Percentiles rank a stretch among this genome's conserved stretches.
Conservation (phyloP, 2,888 invertebrate species). For the Terebella lapidaria region DNA sequence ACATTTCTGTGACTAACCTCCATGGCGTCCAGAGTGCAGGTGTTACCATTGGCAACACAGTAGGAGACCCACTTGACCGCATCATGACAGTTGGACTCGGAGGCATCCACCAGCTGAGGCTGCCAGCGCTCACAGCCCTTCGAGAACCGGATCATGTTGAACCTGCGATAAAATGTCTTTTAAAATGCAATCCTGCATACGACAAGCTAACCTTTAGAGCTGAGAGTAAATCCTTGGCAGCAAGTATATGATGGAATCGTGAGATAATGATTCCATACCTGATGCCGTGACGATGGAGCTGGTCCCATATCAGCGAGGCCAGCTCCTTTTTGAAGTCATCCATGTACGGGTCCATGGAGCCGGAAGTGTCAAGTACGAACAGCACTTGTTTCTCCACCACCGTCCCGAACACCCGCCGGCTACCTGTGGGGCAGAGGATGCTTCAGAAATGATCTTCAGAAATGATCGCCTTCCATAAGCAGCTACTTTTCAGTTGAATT, state of each 20-base stretch:
- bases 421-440: too few relatives aligned
- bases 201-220: not conserved
- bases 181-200: too few relatives aligned
- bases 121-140: constrained; percentile 44
- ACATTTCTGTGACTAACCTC: constrained; percentile 34
- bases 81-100: constrained; percentile 50
- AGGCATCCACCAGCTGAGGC: constrained; percentile 36
- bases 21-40: constrained; percentile 52
- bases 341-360: constrained; percentile 52
- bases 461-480: too few relatives aligned
- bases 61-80: constrained; percentile 49
- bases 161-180: constrained; percentile 34
- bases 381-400: constrained; percentile 46
- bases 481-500: too few relatives aligned
- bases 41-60: constrained; percentile 49
- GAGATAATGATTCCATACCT: constrained; percentile 29
- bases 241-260: not conserved
- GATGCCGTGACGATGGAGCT: constrained; percentile 43
- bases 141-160: constrained; percentile 51
- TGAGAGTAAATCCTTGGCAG: not conserved
- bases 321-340: constrained; percentile 51
- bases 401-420: constrained; percentile 49
- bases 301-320: constrained; percentile 52
- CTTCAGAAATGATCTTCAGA: too few relatives aligned
- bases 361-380: constrained; percentile 52